Evolutionary conservation across 1,140 invertebrate genomes (phyloP), one percentile per base, ranked within the genome.

Genomic region (Agrypnia vestita): DNA sequence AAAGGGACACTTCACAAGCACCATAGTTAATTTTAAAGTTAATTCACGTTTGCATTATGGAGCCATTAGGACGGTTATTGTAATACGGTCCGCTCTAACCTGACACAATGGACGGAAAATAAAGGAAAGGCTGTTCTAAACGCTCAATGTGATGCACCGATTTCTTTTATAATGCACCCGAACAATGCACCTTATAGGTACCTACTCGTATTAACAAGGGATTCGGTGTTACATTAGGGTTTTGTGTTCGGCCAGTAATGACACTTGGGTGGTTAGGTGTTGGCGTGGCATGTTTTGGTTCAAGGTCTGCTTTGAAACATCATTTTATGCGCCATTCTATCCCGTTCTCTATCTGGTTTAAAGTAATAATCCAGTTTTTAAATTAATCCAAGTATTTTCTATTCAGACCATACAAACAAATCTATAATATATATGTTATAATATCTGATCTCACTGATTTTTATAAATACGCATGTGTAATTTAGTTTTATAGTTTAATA

Each of bases 21-120:
- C 10, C 21, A 64, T 35, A 43, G 19, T 64, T 25, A 35, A 64
- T 64, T 35, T 35, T 44, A 35, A 4, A 64, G 71, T 73, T 73
- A 67, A 81, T 81, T 81, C 76, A 78, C 72, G 78, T 78, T 78
- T 35, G 75, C 55, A 78, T 81, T 81, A 69, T 81, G 80, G 35
- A 61, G 55, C 80, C 76, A 81, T 81, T 81, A 81, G 51, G 43
- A 71, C 59, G 51, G 64, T 78, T 78, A 81, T 78, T 78, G 75
- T 71, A 10, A 62, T 19, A 13, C 46, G 74, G 72, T 67, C 19
- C 15, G 55, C 7, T 12, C 47, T 21, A 47, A 7, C 43, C 10
- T 19, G 51, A 61, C 44, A 78, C 55, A 61, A 79, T 46, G 35
- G 69, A 11, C 25, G 49, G 51, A 44, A 78, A 78, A 49, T 47